Percentiles rank a stretch among this genome's conserved stretches.
Conservation (phyloP, 2,888 invertebrate genomes). For the Dolomedes plantarius region DNA sequence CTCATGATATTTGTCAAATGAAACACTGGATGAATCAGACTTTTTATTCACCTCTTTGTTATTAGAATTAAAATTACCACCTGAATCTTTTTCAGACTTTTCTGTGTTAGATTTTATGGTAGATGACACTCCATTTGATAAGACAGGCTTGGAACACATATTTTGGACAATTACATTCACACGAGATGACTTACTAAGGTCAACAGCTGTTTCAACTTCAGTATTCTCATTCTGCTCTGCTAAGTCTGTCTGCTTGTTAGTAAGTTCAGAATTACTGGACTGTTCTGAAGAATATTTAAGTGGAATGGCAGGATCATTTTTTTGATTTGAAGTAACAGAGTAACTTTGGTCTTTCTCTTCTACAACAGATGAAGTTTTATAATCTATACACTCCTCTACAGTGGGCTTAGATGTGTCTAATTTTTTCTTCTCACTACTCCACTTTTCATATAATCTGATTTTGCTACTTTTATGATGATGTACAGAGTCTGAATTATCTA, state of each 20-base stretch:
- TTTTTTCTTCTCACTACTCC: slow-evolving; percentile 58
- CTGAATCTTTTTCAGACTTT: neutral
- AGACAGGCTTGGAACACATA: neutral
- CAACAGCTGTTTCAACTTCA: slow-evolving; percentile 40
- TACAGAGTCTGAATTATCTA: neutral
- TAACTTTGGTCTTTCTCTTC: neutral
- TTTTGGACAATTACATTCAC: neutral
- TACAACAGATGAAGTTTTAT: neutral
- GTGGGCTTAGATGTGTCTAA: neutral
- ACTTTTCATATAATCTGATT: slow-evolving; percentile 57
- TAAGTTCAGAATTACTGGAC: neutral
- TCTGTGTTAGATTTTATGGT: neutral
- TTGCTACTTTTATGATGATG: slow-evolving; percentile 34
- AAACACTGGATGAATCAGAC: slow-evolving; percentile 27
- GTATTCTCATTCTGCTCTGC: neutral
- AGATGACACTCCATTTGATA: neutral
- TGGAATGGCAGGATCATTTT: slow-evolving; percentile 2
- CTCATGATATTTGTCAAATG: slow-evolving; percentile 1
- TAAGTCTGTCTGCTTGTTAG: too few species aligned
- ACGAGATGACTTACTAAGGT: slow-evolving; percentile 44
- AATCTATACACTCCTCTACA: neutral
- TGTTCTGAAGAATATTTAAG: neutral
- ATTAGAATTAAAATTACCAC: too few species aligned
- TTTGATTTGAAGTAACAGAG: neutral
- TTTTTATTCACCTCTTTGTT: slow-evolving; percentile 43